phyloP scores from a whole-genome alignment of 2,888 invertebrate species.

The Cerastis leucographa region DNA sequence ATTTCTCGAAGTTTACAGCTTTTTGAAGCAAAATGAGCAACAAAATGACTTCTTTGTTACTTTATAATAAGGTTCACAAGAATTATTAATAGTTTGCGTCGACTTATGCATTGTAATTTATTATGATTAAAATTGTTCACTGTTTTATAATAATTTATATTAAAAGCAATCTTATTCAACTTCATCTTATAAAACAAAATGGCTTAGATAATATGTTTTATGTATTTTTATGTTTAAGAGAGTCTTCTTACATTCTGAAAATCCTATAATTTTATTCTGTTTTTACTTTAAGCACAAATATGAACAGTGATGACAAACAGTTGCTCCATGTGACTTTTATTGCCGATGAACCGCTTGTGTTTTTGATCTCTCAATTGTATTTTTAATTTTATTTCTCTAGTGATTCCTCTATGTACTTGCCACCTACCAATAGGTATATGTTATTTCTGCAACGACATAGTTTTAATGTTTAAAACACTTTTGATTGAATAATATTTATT shows the following conservation, averaged over 20 bases:
- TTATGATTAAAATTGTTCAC: slow-evolving; percentile 45
- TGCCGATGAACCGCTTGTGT: too few relatives aligned
- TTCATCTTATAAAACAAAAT: slow-evolving; percentile 6
- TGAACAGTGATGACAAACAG: not conserved
- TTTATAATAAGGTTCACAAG: slow-evolving; percentile 37
- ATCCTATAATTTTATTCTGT: not conserved
- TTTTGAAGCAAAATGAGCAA: slow-evolving; percentile 46
- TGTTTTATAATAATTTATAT: slow-evolving; percentile 34
- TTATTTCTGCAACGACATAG: too few relatives aligned
- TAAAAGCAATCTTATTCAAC: slow-evolving; percentile 20
- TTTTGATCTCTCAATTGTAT: too few relatives aligned
- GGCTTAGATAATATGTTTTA: slow-evolving; percentile 8
- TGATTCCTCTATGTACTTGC: too few relatives aligned
- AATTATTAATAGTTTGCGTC: slow-evolving; percentile 53
- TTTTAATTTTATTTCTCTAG: too few relatives aligned
- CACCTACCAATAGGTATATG: too few relatives aligned
- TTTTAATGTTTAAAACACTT: too few relatives aligned
- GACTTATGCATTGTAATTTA: slow-evolving; percentile 56
- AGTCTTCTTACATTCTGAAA: not conserved
- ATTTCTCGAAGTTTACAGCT: slow-evolving; percentile 37
- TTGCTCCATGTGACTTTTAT: too few relatives aligned
- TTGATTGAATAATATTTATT: too few relatives aligned
- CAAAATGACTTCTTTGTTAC: slow-evolving; percentile 51
- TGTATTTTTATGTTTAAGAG: slow-evolving; percentile 1
- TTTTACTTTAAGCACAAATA: not conserved